phyloP scores from a whole-genome alignment of 2,888 invertebrate species.

The Phania funesta region DNA sequence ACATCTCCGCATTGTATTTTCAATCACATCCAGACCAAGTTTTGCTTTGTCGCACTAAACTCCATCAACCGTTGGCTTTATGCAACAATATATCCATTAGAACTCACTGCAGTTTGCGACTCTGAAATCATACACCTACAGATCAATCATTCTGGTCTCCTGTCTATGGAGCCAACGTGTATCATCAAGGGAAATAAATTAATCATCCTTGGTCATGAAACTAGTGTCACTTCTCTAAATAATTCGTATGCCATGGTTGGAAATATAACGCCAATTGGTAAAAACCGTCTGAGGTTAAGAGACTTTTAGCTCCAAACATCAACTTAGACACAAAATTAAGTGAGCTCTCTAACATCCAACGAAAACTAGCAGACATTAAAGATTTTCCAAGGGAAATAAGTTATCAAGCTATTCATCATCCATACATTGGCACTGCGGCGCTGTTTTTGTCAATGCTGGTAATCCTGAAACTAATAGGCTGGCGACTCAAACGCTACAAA shows the following conservation, averaged over 20 bases:
- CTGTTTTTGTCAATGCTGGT: no score
- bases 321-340: constrained; percentile 12
- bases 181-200: neutral
- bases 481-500: no score
- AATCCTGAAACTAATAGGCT: no score
- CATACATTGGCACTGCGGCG: no score
- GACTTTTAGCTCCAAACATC: neutral
- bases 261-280: neutral
- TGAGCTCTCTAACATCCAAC: neutral
- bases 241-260: no score
- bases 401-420: neutral
- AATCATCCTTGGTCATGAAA: neutral
- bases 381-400: neutral
- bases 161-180: neutral
- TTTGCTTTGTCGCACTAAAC: no score
- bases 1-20: no score
- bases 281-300: neutral
- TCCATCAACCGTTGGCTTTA: neutral
- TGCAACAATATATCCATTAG: neutral
- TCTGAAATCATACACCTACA: neutral
- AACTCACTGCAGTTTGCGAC: neutral
- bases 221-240: neutral
- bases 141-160: neutral
- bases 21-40: no score
- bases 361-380: neutral